Percentiles rank a stretch among this genome's conserved stretches.
Evolutionary conservation across 1,140 invertebrate species (phyloP).

Genomic region (Trinorchestia longiramus): DNA sequence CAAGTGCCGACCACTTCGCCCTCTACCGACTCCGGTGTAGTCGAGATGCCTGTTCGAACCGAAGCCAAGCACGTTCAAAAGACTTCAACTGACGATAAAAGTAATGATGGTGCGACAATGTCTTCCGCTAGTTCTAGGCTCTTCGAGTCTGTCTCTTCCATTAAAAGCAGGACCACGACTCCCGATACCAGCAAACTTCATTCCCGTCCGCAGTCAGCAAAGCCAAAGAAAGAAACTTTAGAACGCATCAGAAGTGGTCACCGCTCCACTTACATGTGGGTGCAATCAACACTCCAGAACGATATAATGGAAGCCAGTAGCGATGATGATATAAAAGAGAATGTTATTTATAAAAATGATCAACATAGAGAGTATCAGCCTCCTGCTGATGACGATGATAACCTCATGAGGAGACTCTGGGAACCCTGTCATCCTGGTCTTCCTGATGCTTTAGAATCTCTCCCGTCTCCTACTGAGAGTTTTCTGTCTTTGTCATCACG

Average conservation of each 20-base stretch:
- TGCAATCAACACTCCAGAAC: not conserved
- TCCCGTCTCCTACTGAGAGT: not conserved
- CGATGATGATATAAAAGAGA: slow-evolving; percentile 2
- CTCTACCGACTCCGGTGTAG: not conserved
- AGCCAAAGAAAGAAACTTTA: not conserved
- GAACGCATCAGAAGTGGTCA: slow-evolving; percentile 1
- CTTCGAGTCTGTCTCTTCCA: not conserved
- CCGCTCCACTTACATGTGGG: slow-evolving; percentile 21
- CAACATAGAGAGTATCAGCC: not conserved
- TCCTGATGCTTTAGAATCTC: not conserved
- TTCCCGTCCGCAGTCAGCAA: not conserved
- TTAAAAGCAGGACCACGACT: slow-evolving; percentile 17
- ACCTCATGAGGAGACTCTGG: slow-evolving; percentile 13
- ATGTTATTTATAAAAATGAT: slow-evolving; percentile 13
- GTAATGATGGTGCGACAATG: not conserved
- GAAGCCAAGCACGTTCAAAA: not conserved
- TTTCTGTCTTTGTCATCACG: not conserved
- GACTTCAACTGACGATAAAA: not conserved
- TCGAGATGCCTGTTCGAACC: not conserved
- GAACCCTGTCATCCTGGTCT: slow-evolving; percentile 15
- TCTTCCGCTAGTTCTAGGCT: slow-evolving; percentile 16
- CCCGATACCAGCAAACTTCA: not conserved
- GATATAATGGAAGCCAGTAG: not conserved
- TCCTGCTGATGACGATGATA: not conserved
- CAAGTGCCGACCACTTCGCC: not conserved